These are phyloP conservation scores for Drosophila nigrodunni DNA, from an alignment of 1,140 invertebrate genomes.

Conservation along the genomic window DNA sequence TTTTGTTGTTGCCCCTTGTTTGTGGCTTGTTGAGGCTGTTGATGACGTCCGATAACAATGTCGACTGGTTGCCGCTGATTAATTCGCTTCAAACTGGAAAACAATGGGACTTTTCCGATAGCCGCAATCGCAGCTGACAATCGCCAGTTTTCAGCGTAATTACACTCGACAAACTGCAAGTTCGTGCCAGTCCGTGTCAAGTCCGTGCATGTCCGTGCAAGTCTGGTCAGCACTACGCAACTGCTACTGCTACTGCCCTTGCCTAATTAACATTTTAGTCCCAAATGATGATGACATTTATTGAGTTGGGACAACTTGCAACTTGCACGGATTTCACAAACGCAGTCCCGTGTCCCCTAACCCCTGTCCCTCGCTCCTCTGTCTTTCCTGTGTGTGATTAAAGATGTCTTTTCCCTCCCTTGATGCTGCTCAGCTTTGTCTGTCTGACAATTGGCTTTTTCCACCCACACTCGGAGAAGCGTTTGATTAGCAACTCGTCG, in stretches of 20 bases:
- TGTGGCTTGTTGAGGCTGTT: slow-evolving; percentile 45
- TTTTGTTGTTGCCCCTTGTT: slow-evolving; percentile 25
- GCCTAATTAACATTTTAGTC: slow-evolving; percentile 47
- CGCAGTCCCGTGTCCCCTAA: not conserved
- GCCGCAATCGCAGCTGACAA: slow-evolving; percentile 43
- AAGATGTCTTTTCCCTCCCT: slow-evolving; percentile 17
- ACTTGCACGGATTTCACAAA: slow-evolving; percentile 10
- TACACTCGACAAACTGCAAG: slow-evolving; percentile 35
- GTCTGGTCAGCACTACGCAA: not conserved
- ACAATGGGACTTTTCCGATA: slow-evolving; percentile 68
- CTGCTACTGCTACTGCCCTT: not conserved
- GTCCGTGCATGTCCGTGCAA: slow-evolving; percentile 10
- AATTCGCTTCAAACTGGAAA: slow-evolving; percentile 69
- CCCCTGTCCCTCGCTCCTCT: not conserved
- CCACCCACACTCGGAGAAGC: slow-evolving; percentile 29
- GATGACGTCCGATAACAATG: slow-evolving; percentile 75
- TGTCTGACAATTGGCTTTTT: slow-evolving; percentile 59
- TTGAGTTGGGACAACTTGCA: slow-evolving; percentile 52
- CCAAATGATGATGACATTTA: slow-evolving; percentile 40
- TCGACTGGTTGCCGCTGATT: slow-evolving; percentile 74
- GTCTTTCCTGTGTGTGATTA: slow-evolving; percentile 24
- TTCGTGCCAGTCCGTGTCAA: slow-evolving; percentile 7
- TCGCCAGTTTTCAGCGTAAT: slow-evolving; percentile 54
- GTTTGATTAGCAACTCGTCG: slow-evolving; percentile 70
- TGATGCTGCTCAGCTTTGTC: slow-evolving; percentile 24